These are phyloP conservation scores for Drosophila siamana DNA, from an alignment of 2,888 invertebrate genomes.

Conservation along the genomic window DNA sequence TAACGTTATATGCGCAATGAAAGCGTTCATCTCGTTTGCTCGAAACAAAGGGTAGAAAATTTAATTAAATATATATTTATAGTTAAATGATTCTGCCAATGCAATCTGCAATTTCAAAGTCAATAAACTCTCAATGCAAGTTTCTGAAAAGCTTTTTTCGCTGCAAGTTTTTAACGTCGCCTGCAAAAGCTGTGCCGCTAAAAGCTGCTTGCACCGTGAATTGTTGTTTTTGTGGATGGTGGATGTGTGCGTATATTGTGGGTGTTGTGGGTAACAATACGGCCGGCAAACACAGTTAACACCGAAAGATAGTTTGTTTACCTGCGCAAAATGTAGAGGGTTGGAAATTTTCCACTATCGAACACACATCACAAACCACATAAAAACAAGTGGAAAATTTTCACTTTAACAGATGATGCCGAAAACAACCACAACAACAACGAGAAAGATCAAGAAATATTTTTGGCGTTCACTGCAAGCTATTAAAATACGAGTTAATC, in stretches of 20 bases:
- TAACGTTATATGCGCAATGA: not conserved
- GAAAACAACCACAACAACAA: constrained; percentile 23
- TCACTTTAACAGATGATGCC: constrained; percentile 59
- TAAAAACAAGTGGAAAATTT: constrained; percentile 55
- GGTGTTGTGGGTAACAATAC: constrained; percentile 20
- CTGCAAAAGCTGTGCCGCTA: constrained; percentile 60
- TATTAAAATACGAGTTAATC: constrained; percentile 26
- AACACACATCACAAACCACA: constrained; percentile 3
- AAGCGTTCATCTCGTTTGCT: constrained; percentile 2
- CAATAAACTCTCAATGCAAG: constrained; percentile 53
- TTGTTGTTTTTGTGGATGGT: constrained; percentile 13
- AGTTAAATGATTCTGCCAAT: not conserved
- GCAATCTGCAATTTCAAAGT: constrained; percentile 29
- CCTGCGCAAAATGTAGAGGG: constrained; percentile 29
- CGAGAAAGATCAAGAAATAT: constrained; percentile 8
- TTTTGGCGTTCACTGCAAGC: constrained; percentile 2
- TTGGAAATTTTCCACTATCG: constrained; percentile 42
- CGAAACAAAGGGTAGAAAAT: not conserved
- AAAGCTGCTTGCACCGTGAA: constrained; percentile 56
- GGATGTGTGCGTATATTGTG: constrained; percentile 19
- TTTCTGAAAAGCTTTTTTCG: constrained; percentile 44
- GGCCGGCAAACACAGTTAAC: constrained; percentile 52
- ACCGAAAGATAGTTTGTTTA: constrained; percentile 41
- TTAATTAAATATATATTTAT: constrained; percentile 1
- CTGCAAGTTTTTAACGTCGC: constrained; percentile 56